Percentiles rank a stretch among this genome's conserved stretches.
phyloP scores from a whole-genome alignment of 2,888 invertebrate genomes.

The Psylliodes chrysocephalus region DNA sequence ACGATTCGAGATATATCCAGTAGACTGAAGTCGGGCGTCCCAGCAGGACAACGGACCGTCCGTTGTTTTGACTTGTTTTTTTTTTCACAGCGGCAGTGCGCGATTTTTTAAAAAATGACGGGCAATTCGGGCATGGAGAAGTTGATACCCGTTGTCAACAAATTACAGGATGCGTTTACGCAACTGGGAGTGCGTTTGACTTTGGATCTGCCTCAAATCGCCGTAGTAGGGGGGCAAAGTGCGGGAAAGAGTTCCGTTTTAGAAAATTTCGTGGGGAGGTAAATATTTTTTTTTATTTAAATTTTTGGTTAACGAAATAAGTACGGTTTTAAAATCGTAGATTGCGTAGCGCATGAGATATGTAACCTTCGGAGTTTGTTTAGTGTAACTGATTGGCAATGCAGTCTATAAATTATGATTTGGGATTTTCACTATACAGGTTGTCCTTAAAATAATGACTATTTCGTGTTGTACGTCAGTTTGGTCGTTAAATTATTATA shows the following conservation, averaged over 20 bases:
- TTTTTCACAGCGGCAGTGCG: not conserved
- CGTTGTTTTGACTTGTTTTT: not conserved
- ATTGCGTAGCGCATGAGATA: not conserved
- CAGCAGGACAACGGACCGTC: too few relatives aligned
- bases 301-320: slow-evolving; percentile 7
- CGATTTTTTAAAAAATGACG: slow-evolving; percentile 65
- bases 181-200: slow-evolving; percentile 97
- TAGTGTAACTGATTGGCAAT: not conserved
- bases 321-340: not conserved
- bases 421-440: not conserved
- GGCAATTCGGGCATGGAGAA: slow-evolving; percentile 94
- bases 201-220: slow-evolving; percentile 99
- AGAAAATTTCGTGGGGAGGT: slow-evolving; percentile 99
- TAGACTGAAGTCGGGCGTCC: slow-evolving; percentile 7
- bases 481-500: too few relatives aligned
- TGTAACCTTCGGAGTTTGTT: slow-evolving; percentile 11
- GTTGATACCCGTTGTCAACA: slow-evolving; percentile 98
- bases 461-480: too few relatives aligned
- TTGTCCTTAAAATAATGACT: too few relatives aligned
- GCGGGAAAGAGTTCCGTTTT: slow-evolving; percentile 99
- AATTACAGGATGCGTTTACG: slow-evolving; percentile 99
- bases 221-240: slow-evolving; percentile 99
- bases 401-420: not conserved
- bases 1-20: not conserved
- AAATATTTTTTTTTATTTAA: slow-evolving; percentile 45